Evolutionary conservation across 1,140 invertebrate genomes (phyloP), one percentile per base, ranked within the genome.

Genomic region (Pentalonia nigronervosa): DNA sequence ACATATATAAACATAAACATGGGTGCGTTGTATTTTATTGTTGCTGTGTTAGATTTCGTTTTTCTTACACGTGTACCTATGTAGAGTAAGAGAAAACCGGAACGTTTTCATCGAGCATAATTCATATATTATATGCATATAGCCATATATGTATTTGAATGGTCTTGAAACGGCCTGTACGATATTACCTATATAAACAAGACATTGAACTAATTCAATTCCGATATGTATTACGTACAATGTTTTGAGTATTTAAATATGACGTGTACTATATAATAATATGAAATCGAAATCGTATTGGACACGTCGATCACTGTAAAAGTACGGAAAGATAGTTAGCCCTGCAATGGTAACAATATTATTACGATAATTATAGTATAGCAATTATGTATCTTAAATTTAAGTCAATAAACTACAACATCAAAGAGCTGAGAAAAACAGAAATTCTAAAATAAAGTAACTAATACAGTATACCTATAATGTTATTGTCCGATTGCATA

Each of bases 161-260:
- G 60, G 60, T 76, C 60, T 76, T 76, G 60, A 76, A 76, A 76
- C 45, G 25, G 36, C 21, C 83, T 25, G 41, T 84, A 45, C 41
- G 4, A 84, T 84, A 84, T 45, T 25, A 25, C 25, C 45, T n/a
- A 20, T 20, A 30, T 11, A 86, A 86, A 86, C 41, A 48, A 86
- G 84, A 47, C 45, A n/a, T 86, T 41, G 45, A 86, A 86, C 84
- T 41, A 86, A 47, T 86, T 86, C 84, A 86, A 86, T 86, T 86
- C 30, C 25, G n/a, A 47, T 30, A 47, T 41, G 25, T 34, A 34
- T n/a, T 76, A 76, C 60, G 60, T n/a, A 67, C 30, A 4, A n/a
- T 67, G n/a, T 11, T 67, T 67, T n/a, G 60, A 67, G 1, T 67
- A n/a, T n/a, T 3, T 17, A n/a, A 1, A 14, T n/a, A n/a, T 7